Evolutionary conservation across 2,113 vertebrate species (phyloP).

Genomic region (Xerus inauris): DNA sequence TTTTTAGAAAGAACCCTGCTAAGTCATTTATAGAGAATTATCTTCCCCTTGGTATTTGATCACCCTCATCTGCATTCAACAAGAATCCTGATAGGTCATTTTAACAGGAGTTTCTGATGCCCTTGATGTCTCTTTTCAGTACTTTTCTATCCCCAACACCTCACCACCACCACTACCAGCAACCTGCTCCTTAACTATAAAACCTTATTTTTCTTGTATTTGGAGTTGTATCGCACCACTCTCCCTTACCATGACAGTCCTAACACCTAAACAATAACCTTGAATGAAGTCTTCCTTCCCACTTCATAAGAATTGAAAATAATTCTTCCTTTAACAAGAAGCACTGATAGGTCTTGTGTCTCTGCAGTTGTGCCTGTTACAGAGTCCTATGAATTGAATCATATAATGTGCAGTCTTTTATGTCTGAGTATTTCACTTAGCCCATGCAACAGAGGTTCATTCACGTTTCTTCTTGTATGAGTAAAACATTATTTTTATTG

Average conservation of each 20-base stretch:
- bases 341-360: neutral
- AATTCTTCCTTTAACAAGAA: neutral
- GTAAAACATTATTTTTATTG: neutral
- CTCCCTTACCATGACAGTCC: neutral
- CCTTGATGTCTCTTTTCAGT: neutral
- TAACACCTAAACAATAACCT: neutral
- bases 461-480: neutral
- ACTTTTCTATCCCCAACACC: neutral
- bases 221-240: neutral
- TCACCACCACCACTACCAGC: no score
- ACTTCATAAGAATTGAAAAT: neutral
- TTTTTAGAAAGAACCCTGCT: neutral
- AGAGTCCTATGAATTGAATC: neutral
- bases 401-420: neutral
- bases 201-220: neutral
- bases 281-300: neutral
- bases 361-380: neutral
- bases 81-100: neutral
- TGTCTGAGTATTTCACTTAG: neutral
- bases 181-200: no score
- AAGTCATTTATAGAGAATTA: neutral
- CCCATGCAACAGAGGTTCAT: neutral
- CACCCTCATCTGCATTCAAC: neutral
- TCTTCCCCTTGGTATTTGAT: neutral
- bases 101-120: neutral